A percentile compares a stretch with the other conserved stretches of the same genome.
Evolutionary conservation across 2,888 invertebrate genomes (phyloP).

Genomic region (Pardosa pseudoannulata): DNA sequence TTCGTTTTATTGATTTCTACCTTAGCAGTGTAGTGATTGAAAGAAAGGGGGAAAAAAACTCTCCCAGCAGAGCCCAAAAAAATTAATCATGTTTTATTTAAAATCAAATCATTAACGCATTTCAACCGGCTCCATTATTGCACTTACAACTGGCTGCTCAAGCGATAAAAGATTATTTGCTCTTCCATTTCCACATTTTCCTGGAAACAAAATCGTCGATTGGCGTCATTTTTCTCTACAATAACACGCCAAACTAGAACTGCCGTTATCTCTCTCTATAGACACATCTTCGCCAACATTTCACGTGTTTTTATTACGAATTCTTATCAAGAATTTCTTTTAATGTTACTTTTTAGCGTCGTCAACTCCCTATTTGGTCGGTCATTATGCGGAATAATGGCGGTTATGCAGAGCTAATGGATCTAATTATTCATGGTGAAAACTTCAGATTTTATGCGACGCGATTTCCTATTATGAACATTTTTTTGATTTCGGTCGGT

Average conservation of each 20-base stretch:
- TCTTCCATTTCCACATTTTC: slow-evolving; percentile 5
- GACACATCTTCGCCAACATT: slow-evolving; percentile 1
- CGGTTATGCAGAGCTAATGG: slow-evolving; percentile 13
- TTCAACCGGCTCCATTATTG: neutral
- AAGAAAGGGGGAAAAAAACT: no score
- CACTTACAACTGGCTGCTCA: neutral
- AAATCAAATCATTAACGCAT: slow-evolving; percentile 11
- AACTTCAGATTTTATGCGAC: slow-evolving; percentile 8
- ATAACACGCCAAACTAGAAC: slow-evolving; percentile 15
- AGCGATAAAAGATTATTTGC: slow-evolving; percentile 13
- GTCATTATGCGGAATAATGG: slow-evolving; percentile 6
- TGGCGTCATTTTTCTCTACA: neutral
- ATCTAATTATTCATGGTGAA: slow-evolving; percentile 10
- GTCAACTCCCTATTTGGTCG: slow-evolving; percentile 12
- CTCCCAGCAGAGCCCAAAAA: neutral
- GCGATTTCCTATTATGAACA: slow-evolving; percentile 6
- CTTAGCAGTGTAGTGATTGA: no score
- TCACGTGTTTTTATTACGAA: slow-evolving; percentile 9
- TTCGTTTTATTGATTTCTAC: no score
- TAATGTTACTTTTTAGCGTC: slow-evolving; percentile 10
- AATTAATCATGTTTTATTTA: slow-evolving; percentile 7
- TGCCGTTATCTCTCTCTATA: neutral
- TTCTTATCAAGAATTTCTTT: slow-evolving; percentile 15
- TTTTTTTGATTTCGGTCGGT: neutral
- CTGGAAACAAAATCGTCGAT: slow-evolving; percentile 1